These are phyloP conservation scores for Embidobia sp. DNA, from an alignment of 2,888 invertebrate species.

Conservation along the genomic window DNA sequence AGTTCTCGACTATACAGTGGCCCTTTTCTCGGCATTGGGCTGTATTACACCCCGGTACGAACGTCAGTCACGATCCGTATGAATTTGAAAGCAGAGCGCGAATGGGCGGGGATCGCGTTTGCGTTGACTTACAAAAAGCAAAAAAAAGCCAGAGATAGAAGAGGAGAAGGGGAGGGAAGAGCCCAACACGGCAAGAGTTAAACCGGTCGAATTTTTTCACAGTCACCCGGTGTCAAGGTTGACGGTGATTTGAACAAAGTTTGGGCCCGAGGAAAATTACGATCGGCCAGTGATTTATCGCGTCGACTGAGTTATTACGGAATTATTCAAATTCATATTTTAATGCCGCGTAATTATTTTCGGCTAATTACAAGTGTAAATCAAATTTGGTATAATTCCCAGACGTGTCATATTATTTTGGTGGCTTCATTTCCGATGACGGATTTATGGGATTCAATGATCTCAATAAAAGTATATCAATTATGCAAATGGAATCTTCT, in stretches of 20 bases:
- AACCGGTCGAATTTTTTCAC: conserved; percentile 48
- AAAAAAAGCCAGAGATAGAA: conserved; percentile 1
- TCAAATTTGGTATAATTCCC: conserved; percentile 20
- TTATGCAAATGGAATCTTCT: no score
- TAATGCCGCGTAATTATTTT: conserved; percentile 33
- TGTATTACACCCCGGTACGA: conserved; percentile 58
- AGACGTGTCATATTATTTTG: background rate
- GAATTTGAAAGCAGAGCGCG: conserved; percentile 48
- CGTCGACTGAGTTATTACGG: conserved; percentile 29
- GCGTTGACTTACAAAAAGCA: background rate
- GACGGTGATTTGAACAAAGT: conserved; percentile 45
- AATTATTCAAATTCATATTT: conserved; percentile 37
- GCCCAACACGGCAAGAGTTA: background rate
- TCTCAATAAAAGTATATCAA: no score
- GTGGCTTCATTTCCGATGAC: background rate
- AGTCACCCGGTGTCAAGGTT: conserved; percentile 42
- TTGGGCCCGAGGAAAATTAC: conserved; percentile 42
- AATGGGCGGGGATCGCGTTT: conserved; percentile 22
- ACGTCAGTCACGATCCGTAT: conserved; percentile 55
- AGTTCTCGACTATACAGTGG: conserved; percentile 45
- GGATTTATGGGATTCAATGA: no score
- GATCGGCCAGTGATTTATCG: conserved; percentile 23
- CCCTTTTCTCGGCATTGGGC: conserved; percentile 53
- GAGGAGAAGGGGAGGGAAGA: no score
- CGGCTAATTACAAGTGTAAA: conserved; percentile 18